A percentile compares a stretch with the other conserved stretches of the same genome.
phyloP scores from a whole-genome alignment of 2,113 vertebrate genomes.

The Cathartes aura region DNA sequence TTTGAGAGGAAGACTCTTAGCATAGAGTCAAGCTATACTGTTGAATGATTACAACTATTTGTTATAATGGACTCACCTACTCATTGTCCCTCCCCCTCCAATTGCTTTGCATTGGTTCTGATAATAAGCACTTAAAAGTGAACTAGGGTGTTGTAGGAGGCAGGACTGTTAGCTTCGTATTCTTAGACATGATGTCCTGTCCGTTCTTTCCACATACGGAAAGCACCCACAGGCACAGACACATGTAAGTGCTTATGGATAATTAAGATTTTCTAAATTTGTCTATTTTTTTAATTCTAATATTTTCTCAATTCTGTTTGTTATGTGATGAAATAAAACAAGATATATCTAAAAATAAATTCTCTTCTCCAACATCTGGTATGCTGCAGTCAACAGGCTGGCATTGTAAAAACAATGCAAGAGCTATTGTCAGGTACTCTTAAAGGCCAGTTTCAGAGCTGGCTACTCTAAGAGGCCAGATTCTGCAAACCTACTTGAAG shows the following conservation, averaged over 20 bases:
- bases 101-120: not conserved
- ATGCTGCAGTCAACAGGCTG: not conserved
- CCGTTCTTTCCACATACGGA: not conserved
- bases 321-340: not conserved
- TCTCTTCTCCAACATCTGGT: not conserved
- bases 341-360: not conserved
- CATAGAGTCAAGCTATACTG: not conserved
- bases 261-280: not conserved
- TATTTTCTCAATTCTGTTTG: not conserved
- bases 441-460: not conserved
- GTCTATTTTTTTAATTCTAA: not conserved
- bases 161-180: not conserved
- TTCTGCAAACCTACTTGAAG: not conserved
- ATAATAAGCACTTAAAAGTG: not conserved
- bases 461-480: not conserved
- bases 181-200: not conserved
- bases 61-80: not conserved
- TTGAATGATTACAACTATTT: not conserved
- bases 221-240: not conserved
- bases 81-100: not conserved
- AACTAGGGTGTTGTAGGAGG: not conserved
- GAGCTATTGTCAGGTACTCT: not conserved
- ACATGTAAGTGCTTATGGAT: not conserved
- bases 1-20: not conserved
- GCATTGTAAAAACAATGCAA: not conserved